Evolutionary conservation across 37 sponge, comb jelly and placozoan genomes (phyloP).

Genomic region (Halichondria panicea): DNA sequence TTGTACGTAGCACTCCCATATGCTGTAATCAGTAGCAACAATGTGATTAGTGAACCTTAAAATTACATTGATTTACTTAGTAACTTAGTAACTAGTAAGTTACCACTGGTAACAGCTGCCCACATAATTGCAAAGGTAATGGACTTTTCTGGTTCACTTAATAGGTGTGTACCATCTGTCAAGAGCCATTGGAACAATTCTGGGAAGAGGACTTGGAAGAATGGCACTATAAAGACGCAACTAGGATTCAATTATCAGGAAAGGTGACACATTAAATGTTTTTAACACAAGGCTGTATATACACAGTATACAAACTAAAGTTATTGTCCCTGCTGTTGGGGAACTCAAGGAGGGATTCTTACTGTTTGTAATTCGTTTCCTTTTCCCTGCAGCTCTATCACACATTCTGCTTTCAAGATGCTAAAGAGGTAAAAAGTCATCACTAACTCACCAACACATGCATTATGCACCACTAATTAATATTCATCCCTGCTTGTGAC

Average conservation of each 20-base stretch:
- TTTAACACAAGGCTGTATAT: neutral
- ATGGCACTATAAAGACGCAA: slow-evolving; percentile 90
- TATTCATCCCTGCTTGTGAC: too few relatives aligned
- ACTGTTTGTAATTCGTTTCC: neutral
- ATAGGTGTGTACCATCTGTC: slow-evolving; percentile 73
- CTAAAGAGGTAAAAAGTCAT: slow-evolving; percentile 50
- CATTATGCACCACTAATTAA: too few relatives aligned
- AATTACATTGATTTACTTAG: neutral
- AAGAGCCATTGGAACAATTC: slow-evolving; percentile 82
- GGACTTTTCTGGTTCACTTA: neutral
- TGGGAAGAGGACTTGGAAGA: slow-evolving; percentile 87
- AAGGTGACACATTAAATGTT: slow-evolving; percentile 8
- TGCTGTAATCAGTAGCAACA: too few relatives aligned
- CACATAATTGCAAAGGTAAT: too few relatives aligned
- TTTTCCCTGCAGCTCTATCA: slow-evolving; percentile 57
- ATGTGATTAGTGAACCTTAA: too few relatives aligned
- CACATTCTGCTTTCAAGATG: slow-evolving; percentile 68
- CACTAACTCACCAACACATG: too few relatives aligned
- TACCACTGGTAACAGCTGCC: too few relatives aligned
- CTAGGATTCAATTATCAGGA: slow-evolving; percentile 15
- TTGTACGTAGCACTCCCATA: too few relatives aligned
- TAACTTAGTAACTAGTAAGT: too few relatives aligned
- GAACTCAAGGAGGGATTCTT: neutral
- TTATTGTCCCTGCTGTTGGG: neutral
- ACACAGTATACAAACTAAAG: too few relatives aligned